These are phyloP conservation scores for Sebastes cheni DNA, from an alignment of 2,797 vertebrate species.

Conservation along the genomic window DNA sequence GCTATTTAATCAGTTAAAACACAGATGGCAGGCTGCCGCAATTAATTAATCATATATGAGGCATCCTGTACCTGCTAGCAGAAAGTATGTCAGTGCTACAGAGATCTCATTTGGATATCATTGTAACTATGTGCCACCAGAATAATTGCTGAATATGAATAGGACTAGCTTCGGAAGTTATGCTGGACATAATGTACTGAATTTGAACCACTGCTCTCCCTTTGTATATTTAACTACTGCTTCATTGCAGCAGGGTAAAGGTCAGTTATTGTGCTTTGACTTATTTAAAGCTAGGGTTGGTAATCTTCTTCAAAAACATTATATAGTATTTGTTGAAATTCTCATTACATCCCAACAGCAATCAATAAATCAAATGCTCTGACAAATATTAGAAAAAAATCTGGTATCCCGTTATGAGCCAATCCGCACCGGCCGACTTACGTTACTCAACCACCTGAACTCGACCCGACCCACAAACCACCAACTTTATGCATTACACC, in stretches of 20 bases:
- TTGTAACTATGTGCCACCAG: conserved; percentile 68
- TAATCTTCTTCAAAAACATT: neutral
- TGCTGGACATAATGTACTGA: conserved; percentile 43
- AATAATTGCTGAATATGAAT: conserved; percentile 69
- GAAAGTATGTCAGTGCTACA: conserved; percentile 84
- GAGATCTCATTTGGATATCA: conserved; percentile 83
- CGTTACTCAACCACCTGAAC: neutral
- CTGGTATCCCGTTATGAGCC: neutral
- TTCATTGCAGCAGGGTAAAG: neutral
- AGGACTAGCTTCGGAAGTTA: conserved; percentile 46
- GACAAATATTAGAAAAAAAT: neutral
- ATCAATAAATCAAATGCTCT: neutral
- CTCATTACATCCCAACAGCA: neutral
- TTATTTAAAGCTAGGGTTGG: neutral
- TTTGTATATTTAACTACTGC: neutral
- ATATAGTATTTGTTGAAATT: neutral
- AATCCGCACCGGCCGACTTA: neutral
- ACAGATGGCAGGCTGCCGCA: conserved; percentile 86
- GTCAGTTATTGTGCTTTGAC: neutral
- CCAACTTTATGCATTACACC: neutral
- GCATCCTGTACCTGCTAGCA: conserved; percentile 80
- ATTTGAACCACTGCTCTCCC: conserved; percentile 45
- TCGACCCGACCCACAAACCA: neutral
- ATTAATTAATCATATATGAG: conserved; percentile 88
- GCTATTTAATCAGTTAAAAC: conserved; percentile 89